These are phyloP conservation scores for Thryonomys swinderianus DNA, from an alignment of 2,113 vertebrate species.

Conservation along the genomic window DNA sequence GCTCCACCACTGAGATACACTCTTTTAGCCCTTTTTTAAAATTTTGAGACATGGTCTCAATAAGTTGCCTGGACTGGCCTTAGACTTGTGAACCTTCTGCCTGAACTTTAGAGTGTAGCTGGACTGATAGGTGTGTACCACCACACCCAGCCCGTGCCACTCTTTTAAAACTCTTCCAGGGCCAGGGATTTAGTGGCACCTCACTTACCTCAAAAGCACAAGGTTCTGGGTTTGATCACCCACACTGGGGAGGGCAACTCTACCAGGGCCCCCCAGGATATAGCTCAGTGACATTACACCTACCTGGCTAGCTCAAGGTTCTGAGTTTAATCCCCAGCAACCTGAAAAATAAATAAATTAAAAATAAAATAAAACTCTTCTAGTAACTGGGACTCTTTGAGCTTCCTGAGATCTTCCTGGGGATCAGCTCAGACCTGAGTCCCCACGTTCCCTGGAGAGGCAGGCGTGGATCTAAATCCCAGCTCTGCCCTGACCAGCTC, in stretches of 20 bases:
- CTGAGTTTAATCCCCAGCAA: too few relatives aligned
- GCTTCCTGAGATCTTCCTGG: background rate
- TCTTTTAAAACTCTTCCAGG: background rate
- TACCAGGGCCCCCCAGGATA: too few relatives aligned
- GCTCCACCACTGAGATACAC: background rate
- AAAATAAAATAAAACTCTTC: background rate
- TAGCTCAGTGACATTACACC: too few relatives aligned
- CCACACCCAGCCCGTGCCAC: background rate
- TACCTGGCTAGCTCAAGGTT: too few relatives aligned
- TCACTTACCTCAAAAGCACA: too few relatives aligned
- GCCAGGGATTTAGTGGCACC: too few relatives aligned
- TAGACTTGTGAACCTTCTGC: background rate
- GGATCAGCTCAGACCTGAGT: background rate
- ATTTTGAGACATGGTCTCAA: background rate
- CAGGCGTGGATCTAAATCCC: conserved; percentile 56
- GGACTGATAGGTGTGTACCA: background rate
- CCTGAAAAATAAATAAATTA: too few relatives aligned
- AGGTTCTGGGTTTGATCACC: too few relatives aligned
- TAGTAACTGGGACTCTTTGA: background rate
- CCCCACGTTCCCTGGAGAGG: conserved; percentile 24
- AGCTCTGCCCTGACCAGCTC: conserved; percentile 58
- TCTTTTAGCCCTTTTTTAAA: too few relatives aligned
- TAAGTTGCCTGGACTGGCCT: background rate
- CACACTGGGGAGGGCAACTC: too few relatives aligned
- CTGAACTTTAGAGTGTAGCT: background rate